These are phyloP conservation scores for Ashinkailepas kermadecensis DNA, from an alignment of 2,888 invertebrate species.

Conservation along the genomic window DNA sequence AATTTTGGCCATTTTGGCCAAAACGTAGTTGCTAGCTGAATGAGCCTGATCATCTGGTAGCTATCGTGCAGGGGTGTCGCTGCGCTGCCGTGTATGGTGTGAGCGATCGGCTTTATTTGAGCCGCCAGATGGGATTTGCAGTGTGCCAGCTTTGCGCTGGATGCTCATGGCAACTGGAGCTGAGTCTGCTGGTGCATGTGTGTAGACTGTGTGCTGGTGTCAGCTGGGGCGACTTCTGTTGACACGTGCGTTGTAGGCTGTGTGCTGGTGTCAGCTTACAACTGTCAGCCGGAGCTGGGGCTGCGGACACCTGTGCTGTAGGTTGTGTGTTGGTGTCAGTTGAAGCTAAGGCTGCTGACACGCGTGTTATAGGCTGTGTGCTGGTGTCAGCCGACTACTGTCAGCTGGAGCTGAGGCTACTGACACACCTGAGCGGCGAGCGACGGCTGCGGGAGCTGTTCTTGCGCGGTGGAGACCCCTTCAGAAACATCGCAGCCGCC, in stretches of 20 bases:
- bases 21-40: too few species aligned
- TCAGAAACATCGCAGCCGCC: constrained; percentile 3
- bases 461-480: background rate
- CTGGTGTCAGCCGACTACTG: constrained; percentile 91
- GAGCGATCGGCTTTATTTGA: too few species aligned
- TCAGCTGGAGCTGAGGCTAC: constrained; percentile 85
- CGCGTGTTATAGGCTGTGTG: constrained; percentile 43
- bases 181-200: too few species aligned
- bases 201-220: too few species aligned
- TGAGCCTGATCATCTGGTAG: too few species aligned
- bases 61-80: too few species aligned
- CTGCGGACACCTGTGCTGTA: background rate
- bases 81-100: too few species aligned
- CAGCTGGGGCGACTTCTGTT: too few species aligned
- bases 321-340: background rate
- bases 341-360: background rate
- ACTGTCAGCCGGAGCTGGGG: background rate
- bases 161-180: too few species aligned
- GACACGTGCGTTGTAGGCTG: background rate
- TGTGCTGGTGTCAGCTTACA: background rate
- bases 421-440: constrained; percentile 84
- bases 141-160: too few species aligned
- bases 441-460: background rate
- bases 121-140: too few species aligned
- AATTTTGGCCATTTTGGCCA: too few species aligned